Percentiles rank a stretch among this genome's conserved stretches.
Conservation (phyloP, 2,797 vertebrate genomes). For the Neomorphus geoffroyi region DNA sequence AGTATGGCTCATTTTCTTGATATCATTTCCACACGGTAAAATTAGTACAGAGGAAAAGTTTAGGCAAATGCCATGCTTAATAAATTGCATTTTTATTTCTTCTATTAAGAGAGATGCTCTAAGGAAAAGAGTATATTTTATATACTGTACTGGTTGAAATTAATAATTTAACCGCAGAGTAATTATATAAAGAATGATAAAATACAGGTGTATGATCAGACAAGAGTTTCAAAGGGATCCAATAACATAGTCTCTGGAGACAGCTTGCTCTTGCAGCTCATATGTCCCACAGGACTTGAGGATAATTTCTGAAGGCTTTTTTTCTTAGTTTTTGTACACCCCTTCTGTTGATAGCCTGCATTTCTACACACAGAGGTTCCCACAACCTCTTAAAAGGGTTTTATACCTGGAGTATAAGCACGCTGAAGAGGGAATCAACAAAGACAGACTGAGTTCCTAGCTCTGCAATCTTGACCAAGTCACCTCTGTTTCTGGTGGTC, state of each 20-base stretch:
- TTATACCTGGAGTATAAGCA: not conserved
- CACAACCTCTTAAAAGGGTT: not conserved
- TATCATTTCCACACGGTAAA: not conserved
- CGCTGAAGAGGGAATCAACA: not conserved
- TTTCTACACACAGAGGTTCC: not conserved
- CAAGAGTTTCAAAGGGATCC: not conserved
- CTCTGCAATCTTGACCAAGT: not conserved
- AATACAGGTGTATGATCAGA: not conserved
- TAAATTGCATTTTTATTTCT: not conserved
- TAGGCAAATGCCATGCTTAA: not conserved
- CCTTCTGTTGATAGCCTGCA: not conserved
- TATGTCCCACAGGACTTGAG: not conserved
- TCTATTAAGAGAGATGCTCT: not conserved
- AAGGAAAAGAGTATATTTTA: not conserved
- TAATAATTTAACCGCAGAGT: not conserved
- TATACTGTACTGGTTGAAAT: not conserved
- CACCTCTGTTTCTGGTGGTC: not conserved
- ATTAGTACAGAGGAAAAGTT: not conserved
- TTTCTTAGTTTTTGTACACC: not conserved
- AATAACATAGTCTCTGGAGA: not conserved
- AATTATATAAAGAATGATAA: not conserved
- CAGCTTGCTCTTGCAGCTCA: not conserved
- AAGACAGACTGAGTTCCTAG: rapidly evolving
- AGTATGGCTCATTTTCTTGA: not conserved
- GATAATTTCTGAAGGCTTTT: not conserved